Conservation (phyloP, 2,797 vertebrate genomes). For the Sebastes iracundus region DNA sequence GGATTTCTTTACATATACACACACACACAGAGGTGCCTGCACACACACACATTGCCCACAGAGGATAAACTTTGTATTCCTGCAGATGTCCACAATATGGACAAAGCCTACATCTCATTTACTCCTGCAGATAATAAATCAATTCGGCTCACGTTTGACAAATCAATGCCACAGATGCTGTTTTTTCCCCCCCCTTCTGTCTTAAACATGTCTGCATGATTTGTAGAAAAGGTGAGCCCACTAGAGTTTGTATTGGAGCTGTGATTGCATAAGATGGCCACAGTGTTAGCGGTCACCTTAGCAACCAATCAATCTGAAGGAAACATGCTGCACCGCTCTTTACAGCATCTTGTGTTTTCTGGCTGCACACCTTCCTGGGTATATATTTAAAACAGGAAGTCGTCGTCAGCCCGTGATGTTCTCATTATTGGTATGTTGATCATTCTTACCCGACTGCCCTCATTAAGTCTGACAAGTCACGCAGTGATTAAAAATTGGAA, state of each 20-base stretch:
- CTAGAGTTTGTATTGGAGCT: slow-evolving; percentile 50
- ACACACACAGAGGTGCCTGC: slow-evolving; percentile 16
- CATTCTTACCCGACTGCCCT: slow-evolving; percentile 86
- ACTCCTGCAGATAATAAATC: slow-evolving; percentile 13
- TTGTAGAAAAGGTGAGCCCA: slow-evolving; percentile 47
- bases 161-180: not conserved
- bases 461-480: slow-evolving; percentile 97
- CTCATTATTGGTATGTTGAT: slow-evolving; percentile 86
- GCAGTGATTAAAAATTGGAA: slow-evolving; percentile 97
- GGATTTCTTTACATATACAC: slow-evolving; percentile 53
- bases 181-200: slow-evolving; percentile 6
- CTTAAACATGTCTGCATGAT: slow-evolving; percentile 23
- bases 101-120: slow-evolving; percentile 31
- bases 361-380: slow-evolving; percentile 8
- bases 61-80: slow-evolving; percentile 5
- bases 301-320: slow-evolving; percentile 46
- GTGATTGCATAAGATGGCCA: slow-evolving; percentile 67
- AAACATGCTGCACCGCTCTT: slow-evolving; percentile 12
- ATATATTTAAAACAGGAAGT: slow-evolving; percentile 66
- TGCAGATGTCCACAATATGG: slow-evolving; percentile 31
- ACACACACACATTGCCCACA: not conserved
- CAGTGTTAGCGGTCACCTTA: slow-evolving; percentile 51
- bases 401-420: slow-evolving; percentile 76
- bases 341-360: not conserved
- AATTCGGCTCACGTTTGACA: slow-evolving; percentile 3